Evolutionary conservation across 2,888 invertebrate genomes (phyloP), one percentile per base, ranked within the genome.

Genomic region (Coelopa pilipes): DNA sequence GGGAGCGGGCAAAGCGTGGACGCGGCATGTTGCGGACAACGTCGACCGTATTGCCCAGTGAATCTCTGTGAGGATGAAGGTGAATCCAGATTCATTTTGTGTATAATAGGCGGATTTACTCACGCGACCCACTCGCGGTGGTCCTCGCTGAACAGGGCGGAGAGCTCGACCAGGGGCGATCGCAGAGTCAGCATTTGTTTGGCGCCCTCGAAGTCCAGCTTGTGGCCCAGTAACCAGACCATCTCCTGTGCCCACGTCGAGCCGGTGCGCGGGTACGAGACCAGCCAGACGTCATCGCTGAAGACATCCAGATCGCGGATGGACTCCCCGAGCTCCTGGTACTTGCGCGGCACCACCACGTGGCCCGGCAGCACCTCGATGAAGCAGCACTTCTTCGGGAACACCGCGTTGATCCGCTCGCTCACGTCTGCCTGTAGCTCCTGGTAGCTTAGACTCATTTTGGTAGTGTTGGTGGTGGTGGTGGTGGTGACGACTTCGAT

Each of bases 231-330:
- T n/a, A 96, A 89, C 94, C 96, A 97, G 1, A 95, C 92, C 92
- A 97, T 96, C 89, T 97, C 97, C 83, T 96, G 96, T 0, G 94
- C 92, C 97, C 97, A 97, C 0, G 97, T 97, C 24, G 96, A 96
- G 15, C 96, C 96, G 80, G 96, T 95, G 82, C 96, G 91, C 0
- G 97, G 96, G 89, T 93, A 96, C 12, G 96, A 96, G 62, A 94
- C 91, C 85, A 96, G 89, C 93, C 96, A 96, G 0, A 95, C 91
- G 84, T 97, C 96, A 79, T 92, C 93, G 4, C 92, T 89, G 71
- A 91, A 88, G 1, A 96, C 91, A 72, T 92, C 89, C 84, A 95
- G 90, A 73, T 93, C 91, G 74, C 92, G 85, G 73, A 95, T 93
- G 78, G 91, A 90, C 79, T 92, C 91, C 0, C 92, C 93, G 50